A percentile compares a stretch with the other conserved stretches of the same genome.
phyloP scores from a whole-genome alignment of 2,797 vertebrate genomes.

The Cercopithecus petaurista region DNA sequence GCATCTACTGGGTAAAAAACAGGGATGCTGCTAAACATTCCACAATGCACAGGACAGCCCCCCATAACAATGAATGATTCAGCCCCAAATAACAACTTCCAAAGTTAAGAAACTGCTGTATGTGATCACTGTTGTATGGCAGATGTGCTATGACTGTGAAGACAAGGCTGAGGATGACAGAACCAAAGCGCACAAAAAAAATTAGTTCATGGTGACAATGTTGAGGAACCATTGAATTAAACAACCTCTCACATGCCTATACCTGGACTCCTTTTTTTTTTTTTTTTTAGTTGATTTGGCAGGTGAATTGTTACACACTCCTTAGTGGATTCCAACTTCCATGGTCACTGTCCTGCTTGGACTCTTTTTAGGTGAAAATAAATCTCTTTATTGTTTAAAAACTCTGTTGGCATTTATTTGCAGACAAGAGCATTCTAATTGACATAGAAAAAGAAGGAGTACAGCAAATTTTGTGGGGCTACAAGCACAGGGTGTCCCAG shows the following conservation, averaged over 20 bases:
- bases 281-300: no score
- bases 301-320: no score
- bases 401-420: not conserved
- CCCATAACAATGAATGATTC: not conserved
- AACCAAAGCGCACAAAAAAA: not conserved
- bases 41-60: not conserved
- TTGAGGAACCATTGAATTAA: not conserved
- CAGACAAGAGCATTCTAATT: not conserved
- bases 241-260: not conserved
- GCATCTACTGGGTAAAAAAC: not conserved
- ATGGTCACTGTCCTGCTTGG: no score
- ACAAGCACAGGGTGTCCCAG: not conserved
- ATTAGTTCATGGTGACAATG: not conserved
- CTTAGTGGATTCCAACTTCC: no score
- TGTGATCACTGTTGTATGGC: not conserved
- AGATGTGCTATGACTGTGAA: not conserved
- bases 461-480: not conserved
- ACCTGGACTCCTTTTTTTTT: not conserved
- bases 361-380: not conserved
- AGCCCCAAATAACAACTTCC: not conserved
- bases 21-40: not conserved
- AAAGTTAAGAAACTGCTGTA: not conserved
- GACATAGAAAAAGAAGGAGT: not conserved
- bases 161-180: not conserved
- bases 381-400: not conserved